Conservation (phyloP, 2,797 vertebrate species). For the Acanthiza pusilla region DNA sequence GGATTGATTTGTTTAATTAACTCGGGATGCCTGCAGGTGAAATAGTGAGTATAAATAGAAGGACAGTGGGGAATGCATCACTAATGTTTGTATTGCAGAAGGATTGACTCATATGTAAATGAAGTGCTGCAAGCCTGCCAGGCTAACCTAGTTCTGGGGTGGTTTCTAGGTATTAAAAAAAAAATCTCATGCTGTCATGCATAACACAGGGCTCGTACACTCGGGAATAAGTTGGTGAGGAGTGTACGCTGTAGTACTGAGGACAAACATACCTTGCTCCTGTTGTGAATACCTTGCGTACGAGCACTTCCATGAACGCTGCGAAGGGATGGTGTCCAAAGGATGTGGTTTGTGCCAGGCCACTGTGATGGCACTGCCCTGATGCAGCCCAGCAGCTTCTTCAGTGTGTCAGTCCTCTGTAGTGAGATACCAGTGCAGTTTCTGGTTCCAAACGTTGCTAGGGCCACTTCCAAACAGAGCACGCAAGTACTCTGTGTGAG, state of each 20-base stretch:
- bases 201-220: neutral
- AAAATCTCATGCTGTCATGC: neutral
- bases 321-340: neutral
- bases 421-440: neutral
- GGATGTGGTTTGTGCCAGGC: neutral
- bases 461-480: neutral
- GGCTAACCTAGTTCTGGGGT: slow-evolving; percentile 57
- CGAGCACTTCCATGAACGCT: rapidly evolving
- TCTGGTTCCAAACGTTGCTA: neutral
- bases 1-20: slow-evolving; percentile 69
- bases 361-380: neutral
- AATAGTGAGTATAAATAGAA: slow-evolving; percentile 65
- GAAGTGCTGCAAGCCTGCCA: slow-evolving; percentile 40
- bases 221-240: neutral
- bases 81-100: slow-evolving; percentile 62
- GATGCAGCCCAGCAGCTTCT: neutral
- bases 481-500: rapidly evolving
- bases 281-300: rapidly evolving
- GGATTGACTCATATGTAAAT: slow-evolving; percentile 68
- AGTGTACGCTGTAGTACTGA: neutral
- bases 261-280: neutral
- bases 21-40: slow-evolving; percentile 61
- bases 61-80: slow-evolving; percentile 60
- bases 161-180: slow-evolving; percentile 40
- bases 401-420: neutral